Percentiles rank a stretch among this genome's conserved stretches.
Conservation (phyloP, 2,113 vertebrate genomes). For the Neotragus pygmaeus region DNA sequence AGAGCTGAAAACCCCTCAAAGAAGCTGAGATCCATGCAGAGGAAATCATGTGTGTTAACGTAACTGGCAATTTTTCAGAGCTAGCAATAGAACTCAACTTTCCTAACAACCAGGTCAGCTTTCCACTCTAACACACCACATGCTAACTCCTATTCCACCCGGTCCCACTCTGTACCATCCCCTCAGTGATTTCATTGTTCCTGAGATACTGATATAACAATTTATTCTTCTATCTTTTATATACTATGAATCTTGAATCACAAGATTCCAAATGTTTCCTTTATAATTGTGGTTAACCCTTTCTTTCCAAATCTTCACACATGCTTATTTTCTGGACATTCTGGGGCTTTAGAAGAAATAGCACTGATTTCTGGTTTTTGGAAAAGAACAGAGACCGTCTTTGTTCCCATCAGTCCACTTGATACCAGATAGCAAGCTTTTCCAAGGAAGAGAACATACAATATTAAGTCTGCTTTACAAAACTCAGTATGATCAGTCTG, state of each 20-base stretch:
- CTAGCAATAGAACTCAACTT: background rate
- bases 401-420: background rate
- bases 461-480: background rate
- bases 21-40: slow-evolving; percentile 2
- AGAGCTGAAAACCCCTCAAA: background rate
- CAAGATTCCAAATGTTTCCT: background rate
- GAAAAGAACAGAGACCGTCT: background rate
- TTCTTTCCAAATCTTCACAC: background rate
- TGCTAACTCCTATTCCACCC: background rate
- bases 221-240: background rate
- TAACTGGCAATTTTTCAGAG: background rate
- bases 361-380: background rate
- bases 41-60: background rate
- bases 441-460: background rate
- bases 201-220: background rate
- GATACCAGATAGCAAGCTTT: background rate
- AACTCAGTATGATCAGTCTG: background rate
- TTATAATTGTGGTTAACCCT: background rate
- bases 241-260: background rate
- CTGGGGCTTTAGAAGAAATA: background rate
- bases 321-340: background rate
- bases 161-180: background rate
- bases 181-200: background rate
- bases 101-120: background rate
- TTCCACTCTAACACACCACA: background rate